phyloP scores from a whole-genome alignment of 2,888 invertebrate genomes.

The Pteria penguin region DNA sequence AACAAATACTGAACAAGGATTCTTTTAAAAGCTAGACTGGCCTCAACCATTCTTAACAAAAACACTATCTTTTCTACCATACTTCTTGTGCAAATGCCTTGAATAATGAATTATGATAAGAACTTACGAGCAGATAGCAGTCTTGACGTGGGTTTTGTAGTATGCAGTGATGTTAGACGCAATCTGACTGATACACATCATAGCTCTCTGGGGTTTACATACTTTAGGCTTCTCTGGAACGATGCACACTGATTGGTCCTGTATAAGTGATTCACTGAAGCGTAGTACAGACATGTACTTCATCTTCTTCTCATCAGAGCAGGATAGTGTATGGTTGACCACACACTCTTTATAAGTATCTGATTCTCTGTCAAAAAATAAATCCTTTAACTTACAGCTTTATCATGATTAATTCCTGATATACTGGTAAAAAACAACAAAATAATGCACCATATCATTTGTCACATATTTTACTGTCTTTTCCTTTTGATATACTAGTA shows the following conservation, averaged over 20 bases:
- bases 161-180: not conserved
- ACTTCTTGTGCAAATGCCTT: too few species aligned
- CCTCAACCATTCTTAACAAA: too few species aligned
- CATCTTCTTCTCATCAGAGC: not conserved
- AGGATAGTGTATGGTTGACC: not conserved
- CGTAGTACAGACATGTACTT: not conserved
- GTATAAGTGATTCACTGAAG: not conserved
- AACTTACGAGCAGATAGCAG: not conserved
- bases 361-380: not conserved
- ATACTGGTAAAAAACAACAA: too few species aligned
- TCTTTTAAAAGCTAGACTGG: too few species aligned
- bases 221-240: not conserved
- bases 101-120: too few species aligned
- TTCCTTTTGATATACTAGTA: too few species aligned
- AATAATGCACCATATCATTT: too few species aligned
- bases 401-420: too few species aligned
- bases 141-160: not conserved
- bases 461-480: too few species aligned
- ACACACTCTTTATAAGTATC: not conserved
- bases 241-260: not conserved
- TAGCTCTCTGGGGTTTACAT: not conserved
- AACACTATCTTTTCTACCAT: too few species aligned
- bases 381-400: too few species aligned
- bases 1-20: too few species aligned
- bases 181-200: not conserved